Conservation (phyloP, 2,797 vertebrate genomes). For the Carapus acus region DNA sequence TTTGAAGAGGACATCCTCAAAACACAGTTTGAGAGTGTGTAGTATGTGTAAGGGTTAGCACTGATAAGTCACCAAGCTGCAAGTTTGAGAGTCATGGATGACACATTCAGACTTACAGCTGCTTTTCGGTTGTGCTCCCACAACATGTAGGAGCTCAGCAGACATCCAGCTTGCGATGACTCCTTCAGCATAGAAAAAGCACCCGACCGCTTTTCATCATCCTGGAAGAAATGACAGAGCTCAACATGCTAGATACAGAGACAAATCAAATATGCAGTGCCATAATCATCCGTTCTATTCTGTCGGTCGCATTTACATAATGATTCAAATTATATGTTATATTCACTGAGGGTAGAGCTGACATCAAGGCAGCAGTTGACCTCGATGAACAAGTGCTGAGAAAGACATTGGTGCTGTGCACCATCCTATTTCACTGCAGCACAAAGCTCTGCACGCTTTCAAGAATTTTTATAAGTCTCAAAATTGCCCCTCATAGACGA, state of each 20-base stretch:
- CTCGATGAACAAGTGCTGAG: slow-evolving; percentile 2
- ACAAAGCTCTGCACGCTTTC: slow-evolving; percentile 8
- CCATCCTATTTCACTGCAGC: slow-evolving; percentile 6
- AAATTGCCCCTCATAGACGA: no score
- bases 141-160: slow-evolving; percentile 88
- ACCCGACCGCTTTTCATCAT: slow-evolving; percentile 76
- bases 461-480: neutral
- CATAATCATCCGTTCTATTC: no score
- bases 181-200: slow-evolving; percentile 81
- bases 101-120: slow-evolving; percentile 75
- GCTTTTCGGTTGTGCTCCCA: slow-evolving; percentile 83
- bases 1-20: no score
- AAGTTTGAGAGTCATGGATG: neutral
- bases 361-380: slow-evolving; percentile 14
- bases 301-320: no score
- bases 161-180: slow-evolving; percentile 83
- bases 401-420: slow-evolving; percentile 11
- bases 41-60: neutral
- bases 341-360: no score
- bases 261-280: no score
- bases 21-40: no score
- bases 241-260: slow-evolving; percentile 2
- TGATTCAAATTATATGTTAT: no score
- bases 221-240: slow-evolving; percentile 59
- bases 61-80: neutral